Percentiles rank a stretch among this genome's conserved stretches.
Evolutionary conservation across 2,797 vertebrate species (phyloP).

Genomic region (Phrynocephalus guinanensis): DNA sequence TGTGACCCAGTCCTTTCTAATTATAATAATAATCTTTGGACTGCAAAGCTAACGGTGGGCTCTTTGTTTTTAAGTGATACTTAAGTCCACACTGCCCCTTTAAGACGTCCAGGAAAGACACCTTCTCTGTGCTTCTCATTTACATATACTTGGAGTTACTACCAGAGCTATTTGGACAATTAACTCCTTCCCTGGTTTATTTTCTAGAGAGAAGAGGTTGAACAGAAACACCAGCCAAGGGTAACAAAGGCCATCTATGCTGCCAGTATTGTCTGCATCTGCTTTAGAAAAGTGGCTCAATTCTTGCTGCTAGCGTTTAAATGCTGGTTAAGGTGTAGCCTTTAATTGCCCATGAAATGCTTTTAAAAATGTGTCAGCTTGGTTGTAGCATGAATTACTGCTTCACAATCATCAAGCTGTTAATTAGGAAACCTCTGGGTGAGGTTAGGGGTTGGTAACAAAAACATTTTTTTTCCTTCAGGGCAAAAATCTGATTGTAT

Average conservation of each 20-base stretch:
- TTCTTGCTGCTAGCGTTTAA: slow-evolving; percentile 12
- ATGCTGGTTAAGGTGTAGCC: slow-evolving; percentile 18
- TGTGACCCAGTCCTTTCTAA: no score
- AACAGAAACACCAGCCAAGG: not conserved
- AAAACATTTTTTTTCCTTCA: not conserved
- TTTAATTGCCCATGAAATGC: slow-evolving; percentile 40
- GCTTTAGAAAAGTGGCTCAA: not conserved
- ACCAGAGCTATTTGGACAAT: not conserved
- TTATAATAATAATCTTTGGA: no score
- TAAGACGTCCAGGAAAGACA: not conserved
- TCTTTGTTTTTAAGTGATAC: not conserved
- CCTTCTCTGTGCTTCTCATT: not conserved
- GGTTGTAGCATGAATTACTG: slow-evolving; percentile 19
- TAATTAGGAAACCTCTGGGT: slow-evolving; percentile 10
- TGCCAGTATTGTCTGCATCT: not conserved
- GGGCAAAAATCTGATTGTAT: not conserved
- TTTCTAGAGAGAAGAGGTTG: not conserved
- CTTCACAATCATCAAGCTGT: slow-evolving; percentile 22
- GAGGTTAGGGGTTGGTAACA: not conserved
- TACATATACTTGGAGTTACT: not conserved
- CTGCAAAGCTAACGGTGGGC: no score
- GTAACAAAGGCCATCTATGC: not conserved
- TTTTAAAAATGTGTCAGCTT: slow-evolving; percentile 22
- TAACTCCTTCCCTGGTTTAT: not conserved
- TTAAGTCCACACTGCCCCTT: not conserved